phyloP scores from a whole-genome alignment of 30 jellyfish, hydroid and myxozoan species.

The Phacellophora camtschatica region DNA sequence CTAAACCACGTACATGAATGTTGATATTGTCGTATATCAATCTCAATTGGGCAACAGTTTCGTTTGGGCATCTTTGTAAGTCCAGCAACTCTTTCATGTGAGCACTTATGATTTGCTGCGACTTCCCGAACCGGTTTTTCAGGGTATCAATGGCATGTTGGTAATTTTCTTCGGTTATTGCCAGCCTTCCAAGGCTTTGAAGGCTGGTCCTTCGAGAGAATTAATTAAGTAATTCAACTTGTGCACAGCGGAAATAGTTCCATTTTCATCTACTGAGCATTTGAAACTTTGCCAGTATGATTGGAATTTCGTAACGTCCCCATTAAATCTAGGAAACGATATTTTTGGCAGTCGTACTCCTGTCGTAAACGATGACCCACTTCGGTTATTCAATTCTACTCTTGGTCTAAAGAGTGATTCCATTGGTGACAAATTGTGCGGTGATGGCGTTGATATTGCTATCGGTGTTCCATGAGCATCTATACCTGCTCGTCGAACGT shows the following conservation, averaged over 20 bases:
- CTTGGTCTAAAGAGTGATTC: neutral
- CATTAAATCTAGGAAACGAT: slow-evolving; percentile 5
- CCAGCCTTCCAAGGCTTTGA: slow-evolving; percentile 46
- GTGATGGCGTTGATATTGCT: neutral
- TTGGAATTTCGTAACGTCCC: slow-evolving; percentile 46
- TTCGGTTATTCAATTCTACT: neutral
- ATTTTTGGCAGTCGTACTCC: slow-evolving; percentile 48
- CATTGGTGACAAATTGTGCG: neutral
- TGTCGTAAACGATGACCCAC: neutral
- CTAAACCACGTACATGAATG: slow-evolving; percentile 26
- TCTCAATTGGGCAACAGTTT: neutral
- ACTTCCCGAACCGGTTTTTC: slow-evolving; percentile 36
- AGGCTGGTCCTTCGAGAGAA: slow-evolving; percentile 49
- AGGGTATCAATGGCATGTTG: slow-evolving; percentile 17
- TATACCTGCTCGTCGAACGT: neutral
- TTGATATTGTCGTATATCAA: neutral
- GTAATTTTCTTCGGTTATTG: slow-evolving; percentile 35
- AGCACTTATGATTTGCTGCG: slow-evolving; percentile 33
- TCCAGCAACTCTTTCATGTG: slow-evolving; percentile 51
- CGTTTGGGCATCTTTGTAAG: neutral
- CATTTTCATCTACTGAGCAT: slow-evolving; percentile 58
- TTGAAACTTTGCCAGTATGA: slow-evolving; percentile 60
- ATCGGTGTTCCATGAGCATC: neutral
- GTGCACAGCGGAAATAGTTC: slow-evolving; percentile 19
- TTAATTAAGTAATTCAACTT: slow-evolving; percentile 42